Evolutionary conservation across 2,797 vertebrate species (phyloP), one percentile per base, ranked within the genome.

Genomic region (Enteromius anoplus): DNA sequence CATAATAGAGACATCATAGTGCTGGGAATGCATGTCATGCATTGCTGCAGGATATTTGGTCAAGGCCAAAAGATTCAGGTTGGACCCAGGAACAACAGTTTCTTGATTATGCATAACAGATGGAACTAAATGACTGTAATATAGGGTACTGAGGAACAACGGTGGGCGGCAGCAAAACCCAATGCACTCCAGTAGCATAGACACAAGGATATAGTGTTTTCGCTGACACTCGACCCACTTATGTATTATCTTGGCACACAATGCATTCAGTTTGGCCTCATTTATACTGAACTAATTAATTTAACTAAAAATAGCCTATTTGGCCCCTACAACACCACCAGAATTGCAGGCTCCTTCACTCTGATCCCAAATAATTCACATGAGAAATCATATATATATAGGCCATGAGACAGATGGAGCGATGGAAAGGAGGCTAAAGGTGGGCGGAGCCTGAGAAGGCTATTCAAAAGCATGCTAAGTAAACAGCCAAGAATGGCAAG

Each of bases 231-330:
- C 66, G 78, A 83, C 85, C 88, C 88, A 86, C 83, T 88, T 88
- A 86, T 85, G 85, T 73, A 82, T 85, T 78, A 78, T 80, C 58
- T 75, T 76, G 82, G 82, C 82, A 77, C 84, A 81, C 73, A 85
- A 84, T 80, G 84, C 84, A 79, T 85, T 85, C 65, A 65, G 79
- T 84, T 58, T 90, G 93, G 89, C 93, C 93, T 93, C 90, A 87
- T 95, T 95, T 88, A 88, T 72, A 87, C 82, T 91, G 93, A 88
- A 91, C 95, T 94, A 94, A 94, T 95, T 95, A 95, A 93, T 93
- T 92, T 88, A 90, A 89, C 91, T 88, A 91, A 81, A 95, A 93
- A 95, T 95, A 95, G 93, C 90, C 84, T 87, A 29, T 55, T 66
- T 82, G 84, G 71, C 84, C 81, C 51, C 71, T 62, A 78, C 79